Conservation (phyloP, 37 sponge, comb jelly and placozoan species). For the Crambe crambe region DNA sequence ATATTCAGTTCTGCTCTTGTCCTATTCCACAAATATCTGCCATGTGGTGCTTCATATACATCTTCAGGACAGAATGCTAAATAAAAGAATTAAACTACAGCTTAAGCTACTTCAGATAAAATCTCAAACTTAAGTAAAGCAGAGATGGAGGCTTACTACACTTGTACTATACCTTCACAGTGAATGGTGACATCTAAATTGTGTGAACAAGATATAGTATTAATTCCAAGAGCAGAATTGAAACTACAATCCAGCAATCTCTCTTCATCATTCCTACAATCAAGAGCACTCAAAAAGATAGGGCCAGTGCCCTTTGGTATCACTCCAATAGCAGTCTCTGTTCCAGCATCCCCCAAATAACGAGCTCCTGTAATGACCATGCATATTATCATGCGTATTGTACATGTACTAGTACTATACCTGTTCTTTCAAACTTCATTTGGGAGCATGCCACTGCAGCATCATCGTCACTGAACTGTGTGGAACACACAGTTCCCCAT, state of each 20-base stretch:
- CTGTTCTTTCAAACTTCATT: constrained; percentile 15
- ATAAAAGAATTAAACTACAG: not conserved
- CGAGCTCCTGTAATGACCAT: not conserved
- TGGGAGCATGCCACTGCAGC: constrained; percentile 18
- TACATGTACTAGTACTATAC: not conserved
- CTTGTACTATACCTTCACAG: constrained; percentile 19
- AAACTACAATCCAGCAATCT: constrained; percentile 1
- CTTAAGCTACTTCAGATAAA: no score
- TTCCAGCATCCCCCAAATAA: not conserved
- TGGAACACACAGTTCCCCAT: constrained; percentile 23
- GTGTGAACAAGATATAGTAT: not conserved
- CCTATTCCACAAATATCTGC: constrained; percentile 1
- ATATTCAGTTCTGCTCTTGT: not conserved
- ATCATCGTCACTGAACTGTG: constrained; percentile 2
- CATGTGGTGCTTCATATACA: not conserved
- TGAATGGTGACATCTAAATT: constrained; percentile 15
- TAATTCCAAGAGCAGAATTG: constrained; percentile 8
- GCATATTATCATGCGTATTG: no score
- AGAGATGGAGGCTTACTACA: not conserved
- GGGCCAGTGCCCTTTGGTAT: not conserved
- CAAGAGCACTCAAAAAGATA: constrained; percentile 19
- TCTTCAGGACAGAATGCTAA: constrained; percentile 17
- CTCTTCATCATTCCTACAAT: constrained; percentile 1
- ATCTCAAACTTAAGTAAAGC: not conserved
- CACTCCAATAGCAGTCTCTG: not conserved